Percentiles rank a stretch among this genome's conserved stretches.
Conservation (phyloP, 2,888 invertebrate genomes). For the Andrena chrysosceles region DNA sequence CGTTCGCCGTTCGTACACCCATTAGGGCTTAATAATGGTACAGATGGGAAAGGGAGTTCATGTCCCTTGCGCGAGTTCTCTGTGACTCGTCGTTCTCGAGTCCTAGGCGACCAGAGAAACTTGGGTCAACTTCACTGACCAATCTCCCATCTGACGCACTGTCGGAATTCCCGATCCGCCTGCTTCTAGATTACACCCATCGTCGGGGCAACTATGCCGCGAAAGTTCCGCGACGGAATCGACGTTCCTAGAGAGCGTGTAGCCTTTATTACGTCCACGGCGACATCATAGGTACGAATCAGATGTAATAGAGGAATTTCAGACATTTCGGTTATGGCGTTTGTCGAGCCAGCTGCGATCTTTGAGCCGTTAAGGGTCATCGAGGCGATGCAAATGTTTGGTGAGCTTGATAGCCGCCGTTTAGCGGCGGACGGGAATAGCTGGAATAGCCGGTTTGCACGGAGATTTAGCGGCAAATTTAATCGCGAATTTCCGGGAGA, state of each 20-base stretch:
- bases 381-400: slow-evolving; percentile 7
- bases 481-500: not conserved
- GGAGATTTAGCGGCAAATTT: not conserved
- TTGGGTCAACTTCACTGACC: slow-evolving; percentile 45
- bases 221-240: not conserved
- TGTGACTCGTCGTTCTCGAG: not conserved
- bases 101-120: slow-evolving; percentile 19
- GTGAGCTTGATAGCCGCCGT: not conserved
- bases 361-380: not conserved
- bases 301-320: slow-evolving; percentile 43
- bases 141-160: slow-evolving; percentile 42
- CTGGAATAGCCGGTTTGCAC: not conserved
- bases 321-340: not conserved
- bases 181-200: slow-evolving; percentile 41
- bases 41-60: slow-evolving; percentile 3
- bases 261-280: slow-evolving; percentile 27
- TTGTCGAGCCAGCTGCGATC: not conserved
- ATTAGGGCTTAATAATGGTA: slow-evolving; percentile 3
- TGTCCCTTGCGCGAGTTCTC: not conserved
- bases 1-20: not conserved
- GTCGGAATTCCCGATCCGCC: slow-evolving; percentile 42
- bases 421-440: not conserved
- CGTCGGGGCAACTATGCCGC: slow-evolving; percentile 26
- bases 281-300: slow-evolving; percentile 24
- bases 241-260: slow-evolving; percentile 36